Percentiles rank a stretch among this genome's conserved stretches.
Evolutionary conservation across 2,888 invertebrate genomes (phyloP).

Genomic region (Pimpla rufipes): DNA sequence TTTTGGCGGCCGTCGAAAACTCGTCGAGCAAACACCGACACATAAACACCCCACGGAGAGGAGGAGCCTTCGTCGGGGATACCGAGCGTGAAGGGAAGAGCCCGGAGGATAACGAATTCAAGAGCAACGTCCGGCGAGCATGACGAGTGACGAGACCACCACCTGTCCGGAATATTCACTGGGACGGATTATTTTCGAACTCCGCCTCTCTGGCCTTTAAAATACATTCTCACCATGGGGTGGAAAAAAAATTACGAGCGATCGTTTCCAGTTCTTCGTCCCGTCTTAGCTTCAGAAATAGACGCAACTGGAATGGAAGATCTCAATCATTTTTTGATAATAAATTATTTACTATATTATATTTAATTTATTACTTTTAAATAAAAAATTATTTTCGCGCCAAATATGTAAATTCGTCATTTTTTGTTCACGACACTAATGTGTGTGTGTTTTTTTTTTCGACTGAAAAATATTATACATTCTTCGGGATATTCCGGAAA

Average conservation of each 20-base stretch:
- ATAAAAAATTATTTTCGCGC: neutral
- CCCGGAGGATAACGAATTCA: constrained; percentile 20
- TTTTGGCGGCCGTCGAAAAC: neutral
- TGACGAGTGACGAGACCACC: constrained; percentile 21
- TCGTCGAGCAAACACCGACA: neutral
- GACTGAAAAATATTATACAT: too few relatives aligned
- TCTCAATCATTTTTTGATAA: neutral
- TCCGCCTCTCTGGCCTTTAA: neutral
- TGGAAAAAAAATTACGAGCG: neutral
- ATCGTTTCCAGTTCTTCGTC: neutral
- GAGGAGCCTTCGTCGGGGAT: constrained; percentile 8
- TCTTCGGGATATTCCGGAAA: too few relatives aligned
- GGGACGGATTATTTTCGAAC: constrained; percentile 6
- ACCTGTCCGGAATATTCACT: constrained; percentile 13
- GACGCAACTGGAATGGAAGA: neutral
- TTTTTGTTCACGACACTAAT: too few relatives aligned
- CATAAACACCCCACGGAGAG: neutral
- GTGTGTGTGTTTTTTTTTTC: too few relatives aligned
- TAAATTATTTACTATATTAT: neutral
- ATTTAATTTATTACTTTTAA: neutral
- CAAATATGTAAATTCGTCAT: too few relatives aligned
- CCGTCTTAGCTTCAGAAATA: neutral
- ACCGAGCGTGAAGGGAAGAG: neutral
- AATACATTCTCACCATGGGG: constrained; percentile 26
- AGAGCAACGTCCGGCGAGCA: constrained; percentile 6